Evolutionary conservation across 53 echinoderm and acorn worm species (phyloP).

Genomic region (Echinarachnius parma): DNA sequence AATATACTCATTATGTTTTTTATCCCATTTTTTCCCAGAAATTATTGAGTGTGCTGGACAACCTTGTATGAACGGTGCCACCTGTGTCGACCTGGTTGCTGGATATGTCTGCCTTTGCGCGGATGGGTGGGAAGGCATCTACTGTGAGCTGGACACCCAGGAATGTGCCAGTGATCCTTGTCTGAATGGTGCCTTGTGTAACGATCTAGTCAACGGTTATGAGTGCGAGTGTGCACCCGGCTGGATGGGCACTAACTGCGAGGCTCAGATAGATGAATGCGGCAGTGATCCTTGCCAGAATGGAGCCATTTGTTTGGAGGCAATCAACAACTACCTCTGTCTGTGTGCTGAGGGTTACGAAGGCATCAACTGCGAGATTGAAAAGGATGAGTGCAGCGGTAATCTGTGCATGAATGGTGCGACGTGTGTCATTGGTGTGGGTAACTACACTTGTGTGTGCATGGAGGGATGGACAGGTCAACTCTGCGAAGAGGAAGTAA

Average conservation of each 20-base stretch:
- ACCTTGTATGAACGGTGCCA: slow-evolving; percentile 29
- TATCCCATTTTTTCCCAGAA: too few species aligned
- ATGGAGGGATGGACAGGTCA: slow-evolving; percentile 33
- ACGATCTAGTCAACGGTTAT: slow-evolving; percentile 1
- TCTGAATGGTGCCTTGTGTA: slow-evolving; percentile 18
- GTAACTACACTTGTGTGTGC: slow-evolving; percentile 43
- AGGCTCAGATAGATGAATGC: slow-evolving; percentile 61
- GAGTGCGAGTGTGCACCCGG: slow-evolving; percentile 14
- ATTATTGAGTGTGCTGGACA: neutral
- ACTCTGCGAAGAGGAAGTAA: slow-evolving; percentile 40
- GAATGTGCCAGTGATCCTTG: slow-evolving; percentile 25
- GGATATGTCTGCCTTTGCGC: slow-evolving; percentile 11
- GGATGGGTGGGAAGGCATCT: neutral
- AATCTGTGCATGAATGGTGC: slow-evolving; percentile 50
- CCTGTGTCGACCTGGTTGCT: neutral
- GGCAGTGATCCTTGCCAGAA: slow-evolving; percentile 57
- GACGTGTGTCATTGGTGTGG: slow-evolving; percentile 33
- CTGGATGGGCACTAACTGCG: slow-evolving; percentile 15
- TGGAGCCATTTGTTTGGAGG: slow-evolving; percentile 51
- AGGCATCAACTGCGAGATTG: slow-evolving; percentile 36
- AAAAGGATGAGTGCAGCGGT: slow-evolving; percentile 20
- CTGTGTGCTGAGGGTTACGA: slow-evolving; percentile 44
- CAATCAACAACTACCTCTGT: slow-evolving; percentile 32
- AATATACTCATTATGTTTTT: too few species aligned
- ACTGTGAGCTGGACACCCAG: slow-evolving; percentile 6